Evolutionary conservation across 2,797 vertebrate genomes (phyloP).

Genomic region (Peromyscus eremicus): DNA sequence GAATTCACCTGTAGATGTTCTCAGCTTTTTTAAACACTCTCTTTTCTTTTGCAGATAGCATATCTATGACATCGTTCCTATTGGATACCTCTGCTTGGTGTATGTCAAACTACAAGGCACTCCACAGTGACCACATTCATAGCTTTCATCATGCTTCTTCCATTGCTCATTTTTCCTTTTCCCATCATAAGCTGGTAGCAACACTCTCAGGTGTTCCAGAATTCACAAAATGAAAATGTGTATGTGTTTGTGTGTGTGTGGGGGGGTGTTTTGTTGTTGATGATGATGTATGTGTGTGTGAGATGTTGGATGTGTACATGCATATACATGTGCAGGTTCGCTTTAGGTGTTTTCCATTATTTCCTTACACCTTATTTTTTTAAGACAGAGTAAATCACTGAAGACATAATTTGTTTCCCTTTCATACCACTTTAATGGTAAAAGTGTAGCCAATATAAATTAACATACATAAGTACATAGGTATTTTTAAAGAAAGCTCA

Average conservation of each 20-base stretch:
- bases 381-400: not conserved
- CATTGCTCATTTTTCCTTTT: conserved; percentile 22
- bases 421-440: not conserved
- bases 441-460: not conserved
- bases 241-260: not conserved
- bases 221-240: not conserved
- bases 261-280: no score
- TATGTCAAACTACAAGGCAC: not conserved
- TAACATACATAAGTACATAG: not conserved
- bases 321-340: not conserved
- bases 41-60: not conserved
- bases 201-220: not conserved
- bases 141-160: not conserved
- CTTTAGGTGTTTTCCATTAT: not conserved
- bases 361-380: not conserved
- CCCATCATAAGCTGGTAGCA: not conserved
- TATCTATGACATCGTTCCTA: not conserved
- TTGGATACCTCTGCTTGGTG: not conserved
- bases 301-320: no score
- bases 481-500: not conserved
- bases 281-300: not conserved
- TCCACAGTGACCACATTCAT: not conserved
- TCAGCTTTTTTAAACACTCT: not conserved
- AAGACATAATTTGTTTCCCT: not conserved
- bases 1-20: not conserved